phyloP scores from a whole-genome alignment of 1,140 invertebrate genomes.

The Zaprionus kolodkinae region DNA sequence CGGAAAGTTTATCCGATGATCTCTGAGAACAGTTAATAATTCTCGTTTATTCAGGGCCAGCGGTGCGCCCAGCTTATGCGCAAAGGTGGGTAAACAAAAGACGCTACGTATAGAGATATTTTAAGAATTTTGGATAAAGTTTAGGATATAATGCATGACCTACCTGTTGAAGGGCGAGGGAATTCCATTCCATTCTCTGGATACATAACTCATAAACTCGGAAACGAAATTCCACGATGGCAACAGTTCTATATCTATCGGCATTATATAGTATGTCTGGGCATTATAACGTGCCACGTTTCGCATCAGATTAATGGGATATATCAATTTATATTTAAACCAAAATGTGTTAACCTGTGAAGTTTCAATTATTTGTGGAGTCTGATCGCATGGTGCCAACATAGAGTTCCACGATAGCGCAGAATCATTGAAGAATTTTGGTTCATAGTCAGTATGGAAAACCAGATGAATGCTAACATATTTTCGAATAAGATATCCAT shows the following conservation, averaged over 20 bases:
- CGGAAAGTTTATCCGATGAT: not conserved
- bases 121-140: too few species aligned
- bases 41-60: slow-evolving; percentile 18
- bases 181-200: not conserved
- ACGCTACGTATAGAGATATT: not conserved
- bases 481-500: slow-evolving; percentile 87
- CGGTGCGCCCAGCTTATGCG: not conserved
- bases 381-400: not conserved
- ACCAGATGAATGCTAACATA: slow-evolving; percentile 93
- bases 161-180: slow-evolving; percentile 13
- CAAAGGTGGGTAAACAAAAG: slow-evolving; percentile 42
- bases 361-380: not conserved
- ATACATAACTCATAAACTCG: slow-evolving; percentile 26
- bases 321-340: slow-evolving; percentile 13
- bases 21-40: slow-evolving; percentile 1
- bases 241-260: slow-evolving; percentile 39
- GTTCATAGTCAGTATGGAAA: slow-evolving; percentile 90
- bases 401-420: too few species aligned
- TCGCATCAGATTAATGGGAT: slow-evolving; percentile 44
- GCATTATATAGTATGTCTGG: slow-evolving; percentile 37
- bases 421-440: slow-evolving; percentile 87
- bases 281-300: slow-evolving; percentile 43
- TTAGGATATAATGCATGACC: not conserved
- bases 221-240: slow-evolving; percentile 25
- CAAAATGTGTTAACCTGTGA: slow-evolving; percentile 15